phyloP scores from a whole-genome alignment of 2,113 vertebrate species.

The Phoxinus phoxinus region DNA sequence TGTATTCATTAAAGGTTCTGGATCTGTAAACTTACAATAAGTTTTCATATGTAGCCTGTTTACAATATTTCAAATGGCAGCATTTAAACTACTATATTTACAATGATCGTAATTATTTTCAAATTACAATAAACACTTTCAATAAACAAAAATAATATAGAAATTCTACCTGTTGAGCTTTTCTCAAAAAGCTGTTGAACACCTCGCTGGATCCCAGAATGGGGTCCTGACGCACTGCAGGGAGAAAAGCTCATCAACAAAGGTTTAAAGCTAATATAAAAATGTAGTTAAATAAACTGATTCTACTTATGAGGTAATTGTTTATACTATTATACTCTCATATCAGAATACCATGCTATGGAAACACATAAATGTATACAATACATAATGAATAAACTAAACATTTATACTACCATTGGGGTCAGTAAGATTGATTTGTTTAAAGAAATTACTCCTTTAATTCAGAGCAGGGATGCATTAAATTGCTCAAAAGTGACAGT shows the following conservation, averaged over 20 bases:
- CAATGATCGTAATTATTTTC: neutral
- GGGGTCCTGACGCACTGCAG: conserved; percentile 91
- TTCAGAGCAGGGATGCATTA: neutral
- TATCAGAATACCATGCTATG: neutral
- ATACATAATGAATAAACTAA: neutral
- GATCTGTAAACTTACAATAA: neutral
- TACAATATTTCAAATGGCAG: neutral
- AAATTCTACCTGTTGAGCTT: conserved; percentile 91
- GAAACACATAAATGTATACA: neutral
- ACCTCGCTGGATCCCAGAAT: conserved; percentile 89
- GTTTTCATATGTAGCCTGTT: neutral
- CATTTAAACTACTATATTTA: neutral
- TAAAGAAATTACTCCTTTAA: neutral
- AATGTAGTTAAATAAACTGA: neutral
- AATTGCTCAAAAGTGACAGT: neutral
- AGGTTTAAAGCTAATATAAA: neutral
- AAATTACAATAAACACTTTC: neutral
- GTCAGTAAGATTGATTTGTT: neutral
- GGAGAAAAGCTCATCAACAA: neutral
- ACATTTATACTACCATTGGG: neutral
- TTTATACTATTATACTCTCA: neutral
- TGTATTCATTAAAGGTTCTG: neutral
- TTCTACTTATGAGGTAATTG: neutral
- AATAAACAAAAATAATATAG: neutral
- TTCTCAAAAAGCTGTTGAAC: conserved; percentile 97